Conservation (phyloP, 2,113 vertebrate species). For the Peromyscus polionotus region DNA sequence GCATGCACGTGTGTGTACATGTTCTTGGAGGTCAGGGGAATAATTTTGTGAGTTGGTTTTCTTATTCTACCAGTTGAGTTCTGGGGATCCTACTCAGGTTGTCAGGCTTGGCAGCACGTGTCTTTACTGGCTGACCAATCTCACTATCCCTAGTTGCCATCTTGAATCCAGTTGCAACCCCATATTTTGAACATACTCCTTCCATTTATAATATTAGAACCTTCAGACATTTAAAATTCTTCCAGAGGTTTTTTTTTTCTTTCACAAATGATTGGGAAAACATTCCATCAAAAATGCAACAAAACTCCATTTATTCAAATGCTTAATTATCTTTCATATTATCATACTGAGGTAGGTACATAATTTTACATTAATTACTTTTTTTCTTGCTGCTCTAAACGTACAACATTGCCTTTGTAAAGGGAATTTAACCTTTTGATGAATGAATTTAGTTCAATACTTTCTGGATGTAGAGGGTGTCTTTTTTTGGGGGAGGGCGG, state of each 20-base stretch:
- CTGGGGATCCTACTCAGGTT: neutral
- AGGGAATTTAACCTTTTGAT: neutral
- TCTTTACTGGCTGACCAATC: too few relatives aligned
- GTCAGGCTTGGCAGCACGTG: neutral
- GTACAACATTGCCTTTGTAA: neutral
- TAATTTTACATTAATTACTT: neutral
- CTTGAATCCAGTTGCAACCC: neutral
- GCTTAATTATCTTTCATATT: neutral
- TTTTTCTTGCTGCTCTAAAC: neutral
- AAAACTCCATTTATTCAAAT: neutral
- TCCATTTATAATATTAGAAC: neutral
- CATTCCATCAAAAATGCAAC: neutral
- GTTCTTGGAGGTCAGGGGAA: neutral
- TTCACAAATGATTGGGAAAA: neutral
- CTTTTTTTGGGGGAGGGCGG: rapidly evolving
- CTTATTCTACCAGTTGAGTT: neutral
- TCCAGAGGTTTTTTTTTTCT: neutral
- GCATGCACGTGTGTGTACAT: neutral
- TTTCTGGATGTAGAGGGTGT: neutral
- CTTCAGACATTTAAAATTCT: neutral
- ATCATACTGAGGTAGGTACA: neutral
- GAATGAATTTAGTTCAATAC: neutral
- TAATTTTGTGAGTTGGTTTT: neutral
- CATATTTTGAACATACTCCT: neutral
- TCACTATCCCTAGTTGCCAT: rapidly evolving